Evolutionary conservation across 2,888 invertebrate species (phyloP).

Genomic region (Rotaria sp.): DNA sequence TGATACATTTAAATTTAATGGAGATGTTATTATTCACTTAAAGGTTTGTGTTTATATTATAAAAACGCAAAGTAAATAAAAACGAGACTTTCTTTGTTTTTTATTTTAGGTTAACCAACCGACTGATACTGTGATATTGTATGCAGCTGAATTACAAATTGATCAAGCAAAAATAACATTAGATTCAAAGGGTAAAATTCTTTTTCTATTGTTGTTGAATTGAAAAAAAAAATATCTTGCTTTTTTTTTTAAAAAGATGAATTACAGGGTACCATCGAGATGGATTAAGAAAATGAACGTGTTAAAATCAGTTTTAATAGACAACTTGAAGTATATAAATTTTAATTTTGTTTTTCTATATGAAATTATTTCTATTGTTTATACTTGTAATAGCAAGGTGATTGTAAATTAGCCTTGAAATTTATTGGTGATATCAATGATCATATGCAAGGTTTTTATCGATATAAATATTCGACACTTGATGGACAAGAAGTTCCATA

Average conservation of each 20-base stretch:
- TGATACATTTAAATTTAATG: slow-evolving; percentile 34
- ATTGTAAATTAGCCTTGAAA: neutral
- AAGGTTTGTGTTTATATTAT: neutral
- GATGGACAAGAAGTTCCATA: slow-evolving; percentile 68
- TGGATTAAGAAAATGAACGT: neutral
- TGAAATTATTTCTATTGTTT: neutral
- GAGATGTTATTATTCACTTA: slow-evolving; percentile 31
- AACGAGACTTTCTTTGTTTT: neutral
- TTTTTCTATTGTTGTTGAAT: neutral
- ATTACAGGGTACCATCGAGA: neutral
- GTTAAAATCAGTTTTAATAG: neutral
- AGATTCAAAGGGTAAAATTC: neutral
- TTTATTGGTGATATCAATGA: slow-evolving; percentile 82
- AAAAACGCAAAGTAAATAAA: neutral
- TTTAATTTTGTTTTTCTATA: neutral
- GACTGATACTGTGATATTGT: slow-evolving; percentile 29
- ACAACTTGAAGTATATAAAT: neutral
- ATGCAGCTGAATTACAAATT: slow-evolving; percentile 38
- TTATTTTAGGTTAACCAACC: neutral
- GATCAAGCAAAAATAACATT: neutral
- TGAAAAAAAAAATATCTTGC: neutral
- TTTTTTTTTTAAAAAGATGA: neutral
- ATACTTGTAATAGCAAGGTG: neutral
- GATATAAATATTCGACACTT: slow-evolving; percentile 70
- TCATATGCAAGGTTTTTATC: slow-evolving; percentile 88